Evolutionary conservation across 2,797 vertebrate species (phyloP).

Genomic region (Macroramphosus scolopax): DNA sequence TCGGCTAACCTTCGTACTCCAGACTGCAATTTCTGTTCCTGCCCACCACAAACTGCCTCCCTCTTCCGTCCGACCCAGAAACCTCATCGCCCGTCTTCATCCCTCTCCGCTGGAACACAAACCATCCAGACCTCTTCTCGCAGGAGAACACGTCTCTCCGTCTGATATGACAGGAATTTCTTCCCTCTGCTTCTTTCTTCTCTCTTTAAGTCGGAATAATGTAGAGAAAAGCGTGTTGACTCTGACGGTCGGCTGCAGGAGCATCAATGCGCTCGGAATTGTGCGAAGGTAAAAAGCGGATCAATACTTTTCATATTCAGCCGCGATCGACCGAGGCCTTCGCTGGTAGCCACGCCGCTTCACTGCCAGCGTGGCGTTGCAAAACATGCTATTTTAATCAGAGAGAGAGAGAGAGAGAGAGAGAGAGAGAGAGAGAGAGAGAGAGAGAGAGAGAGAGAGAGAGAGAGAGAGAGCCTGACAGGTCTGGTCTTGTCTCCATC

Average conservation of each 20-base stretch:
- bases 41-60: slow-evolving; percentile 33
- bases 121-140: slow-evolving; percentile 58
- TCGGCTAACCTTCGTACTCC: slow-evolving; percentile 27
- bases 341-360: slow-evolving; percentile 46
- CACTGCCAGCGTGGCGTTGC: slow-evolving; percentile 40
- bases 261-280: slow-evolving; percentile 70
- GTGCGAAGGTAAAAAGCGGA: slow-evolving; percentile 70
- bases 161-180: slow-evolving; percentile 59
- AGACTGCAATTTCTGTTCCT: slow-evolving; percentile 12
- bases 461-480: no score
- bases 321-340: slow-evolving; percentile 70
- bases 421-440: no score
- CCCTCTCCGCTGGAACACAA: slow-evolving; percentile 34
- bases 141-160: slow-evolving; percentile 39
- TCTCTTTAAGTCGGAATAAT: slow-evolving; percentile 65
- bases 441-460: no score
- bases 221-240: slow-evolving; percentile 67
- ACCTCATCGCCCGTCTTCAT: slow-evolving; percentile 26
- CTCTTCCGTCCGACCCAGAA: slow-evolving; percentile 37
- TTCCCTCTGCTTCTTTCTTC: slow-evolving; percentile 46
- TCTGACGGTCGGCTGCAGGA: slow-evolving; percentile 71
- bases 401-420: no score
- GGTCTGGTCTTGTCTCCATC: slow-evolving; percentile 33
- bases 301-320: slow-evolving; percentile 81
- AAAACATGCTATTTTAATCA: slow-evolving; percentile 69